These are phyloP conservation scores for Drosophila niveifrons DNA, from an alignment of 2,888 invertebrate species.

Conservation along the genomic window DNA sequence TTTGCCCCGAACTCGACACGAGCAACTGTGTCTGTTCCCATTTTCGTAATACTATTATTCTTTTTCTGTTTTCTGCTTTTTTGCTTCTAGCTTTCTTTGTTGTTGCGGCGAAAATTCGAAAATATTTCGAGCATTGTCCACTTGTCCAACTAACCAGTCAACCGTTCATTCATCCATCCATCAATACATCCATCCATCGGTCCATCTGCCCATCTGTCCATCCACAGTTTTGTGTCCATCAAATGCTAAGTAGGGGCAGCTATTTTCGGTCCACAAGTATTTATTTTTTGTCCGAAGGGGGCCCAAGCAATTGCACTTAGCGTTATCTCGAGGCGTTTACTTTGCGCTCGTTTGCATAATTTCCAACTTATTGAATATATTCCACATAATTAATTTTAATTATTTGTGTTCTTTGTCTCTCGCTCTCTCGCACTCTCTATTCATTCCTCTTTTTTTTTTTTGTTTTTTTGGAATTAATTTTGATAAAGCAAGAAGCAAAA, in stretches of 20 bases:
- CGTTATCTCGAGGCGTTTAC: conserved; percentile 70
- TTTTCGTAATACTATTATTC: conserved; percentile 44
- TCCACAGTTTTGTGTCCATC: conserved; percentile 58
- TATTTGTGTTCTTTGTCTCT: conserved; percentile 62
- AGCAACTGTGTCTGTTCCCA: conserved; percentile 51
- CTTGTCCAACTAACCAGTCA: conserved; percentile 30
- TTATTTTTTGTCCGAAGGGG: conserved; percentile 26
- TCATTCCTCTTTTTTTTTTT: background rate
- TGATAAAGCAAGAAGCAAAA: conserved; percentile 61
- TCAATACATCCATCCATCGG: conserved; percentile 24
- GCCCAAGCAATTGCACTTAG: conserved; percentile 69
- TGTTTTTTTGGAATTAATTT: conserved; percentile 69
- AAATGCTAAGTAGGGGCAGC: conserved; percentile 62
- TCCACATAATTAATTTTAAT: conserved; percentile 80
- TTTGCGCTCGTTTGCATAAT: conserved; percentile 79
- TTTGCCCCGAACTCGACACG: conserved; percentile 50
- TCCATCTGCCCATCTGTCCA: conserved; percentile 24
- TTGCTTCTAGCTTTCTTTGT: conserved; percentile 19
- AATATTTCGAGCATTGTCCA: conserved; percentile 59
- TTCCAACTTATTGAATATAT: conserved; percentile 80
- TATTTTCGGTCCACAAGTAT: conserved; percentile 66
- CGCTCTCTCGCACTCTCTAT: background rate
- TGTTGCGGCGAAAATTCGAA: conserved; percentile 53
- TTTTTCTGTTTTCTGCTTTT: conserved; percentile 13
- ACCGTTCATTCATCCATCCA: conserved; percentile 24